These are phyloP conservation scores for Megatriorchis doriae DNA, from an alignment of 2,113 vertebrate species.

Conservation along the genomic window DNA sequence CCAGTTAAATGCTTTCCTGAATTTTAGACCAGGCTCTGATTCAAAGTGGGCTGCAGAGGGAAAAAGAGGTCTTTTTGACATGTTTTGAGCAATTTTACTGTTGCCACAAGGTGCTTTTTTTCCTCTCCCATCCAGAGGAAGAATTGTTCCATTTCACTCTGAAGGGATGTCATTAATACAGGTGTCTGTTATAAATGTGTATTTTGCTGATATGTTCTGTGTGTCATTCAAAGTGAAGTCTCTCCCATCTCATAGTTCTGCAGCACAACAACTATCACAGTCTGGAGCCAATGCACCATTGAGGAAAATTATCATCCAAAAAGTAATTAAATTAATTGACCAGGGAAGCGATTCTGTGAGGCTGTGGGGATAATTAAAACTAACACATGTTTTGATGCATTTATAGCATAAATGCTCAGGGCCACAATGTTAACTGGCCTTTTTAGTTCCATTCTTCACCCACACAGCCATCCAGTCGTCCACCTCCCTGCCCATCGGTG, in stretches of 20 bases:
- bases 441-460: background rate
- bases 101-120: background rate
- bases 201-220: background rate
- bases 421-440: background rate
- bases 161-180: conserved; percentile 6
- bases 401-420: background rate
- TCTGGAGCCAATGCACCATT: conserved; percentile 3
- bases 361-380: conserved; percentile 44
- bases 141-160: background rate
- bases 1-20: rapidly evolving
- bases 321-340: conserved; percentile 68
- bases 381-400: conserved; percentile 35
- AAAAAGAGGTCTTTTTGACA: background rate
- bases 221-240: background rate
- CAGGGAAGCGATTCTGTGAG: conserved; percentile 36
- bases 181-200: background rate
- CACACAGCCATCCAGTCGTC: background rate
- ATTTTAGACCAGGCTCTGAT: background rate
- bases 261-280: background rate
- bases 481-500: rapidly evolving
- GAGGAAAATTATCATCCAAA: conserved; percentile 55
- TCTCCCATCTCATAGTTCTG: background rate
- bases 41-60: background rate
- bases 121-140: background rate
- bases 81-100: background rate